Conservation (phyloP, 2,113 vertebrate species). For the Neopipo cinnamomea region DNA sequence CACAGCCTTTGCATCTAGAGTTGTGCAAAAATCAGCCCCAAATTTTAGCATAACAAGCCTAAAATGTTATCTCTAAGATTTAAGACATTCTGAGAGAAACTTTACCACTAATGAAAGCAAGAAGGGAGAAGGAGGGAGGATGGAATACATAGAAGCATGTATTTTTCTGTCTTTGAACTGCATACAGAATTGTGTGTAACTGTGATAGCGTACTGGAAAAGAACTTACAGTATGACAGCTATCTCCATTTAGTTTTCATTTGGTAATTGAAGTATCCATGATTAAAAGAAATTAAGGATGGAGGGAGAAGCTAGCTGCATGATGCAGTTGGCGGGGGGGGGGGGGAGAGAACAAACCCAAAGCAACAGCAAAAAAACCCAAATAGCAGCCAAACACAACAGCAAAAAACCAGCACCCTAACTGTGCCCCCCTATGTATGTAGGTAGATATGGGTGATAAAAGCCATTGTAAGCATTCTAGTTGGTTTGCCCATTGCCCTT, state of each 20-base stretch:
- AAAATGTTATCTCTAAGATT: background rate
- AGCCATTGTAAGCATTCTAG: background rate
- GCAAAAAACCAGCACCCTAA: background rate
- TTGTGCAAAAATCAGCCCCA: background rate
- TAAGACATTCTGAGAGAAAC: background rate
- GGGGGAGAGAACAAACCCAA: background rate
- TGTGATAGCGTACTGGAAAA: background rate
- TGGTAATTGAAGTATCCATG: background rate
- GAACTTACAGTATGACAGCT: background rate
- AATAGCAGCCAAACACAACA: background rate
- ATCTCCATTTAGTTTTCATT: background rate
- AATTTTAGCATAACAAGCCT: background rate
- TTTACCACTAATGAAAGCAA: background rate
- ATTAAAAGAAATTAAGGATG: background rate
- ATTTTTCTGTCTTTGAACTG: background rate
- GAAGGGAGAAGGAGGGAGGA: fast-evolving
- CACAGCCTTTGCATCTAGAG: background rate
- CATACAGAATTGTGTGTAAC: background rate
- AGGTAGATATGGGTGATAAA: background rate
- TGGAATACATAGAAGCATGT: background rate
- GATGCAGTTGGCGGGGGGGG: fast-evolving
- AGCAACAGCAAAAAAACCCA: background rate
- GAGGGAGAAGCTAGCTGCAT: background rate
- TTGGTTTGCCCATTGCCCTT: background rate
- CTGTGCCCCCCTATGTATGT: background rate